Conservation (phyloP, 2,888 invertebrate genomes). For the Tiliacea aurago region DNA sequence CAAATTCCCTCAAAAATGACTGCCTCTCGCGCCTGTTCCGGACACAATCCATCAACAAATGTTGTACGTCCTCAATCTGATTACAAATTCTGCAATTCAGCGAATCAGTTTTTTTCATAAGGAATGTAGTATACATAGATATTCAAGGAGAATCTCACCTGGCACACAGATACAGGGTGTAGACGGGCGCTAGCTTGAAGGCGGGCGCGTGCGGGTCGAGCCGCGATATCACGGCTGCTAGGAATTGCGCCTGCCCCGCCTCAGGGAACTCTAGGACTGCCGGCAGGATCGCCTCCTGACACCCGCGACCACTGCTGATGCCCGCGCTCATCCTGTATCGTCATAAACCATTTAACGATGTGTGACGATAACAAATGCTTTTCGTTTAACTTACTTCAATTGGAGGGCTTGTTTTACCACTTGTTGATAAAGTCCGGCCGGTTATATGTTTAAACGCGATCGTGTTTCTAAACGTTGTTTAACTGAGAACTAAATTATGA, state of each 20-base stretch:
- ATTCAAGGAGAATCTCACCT: constrained; percentile 84
- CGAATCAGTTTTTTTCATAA: too few relatives aligned
- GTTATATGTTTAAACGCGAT: background rate
- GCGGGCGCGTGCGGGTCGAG: constrained; percentile 97
- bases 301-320: constrained; percentile 84
- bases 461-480: background rate
- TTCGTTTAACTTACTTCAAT: background rate
- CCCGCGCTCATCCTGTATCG: constrained; percentile 74
- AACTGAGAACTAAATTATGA: too few relatives aligned
- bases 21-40: too few relatives aligned
- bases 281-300: constrained; percentile 97
- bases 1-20: too few relatives aligned
- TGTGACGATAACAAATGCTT: background rate
- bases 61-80: too few relatives aligned
- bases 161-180: constrained; percentile 98
- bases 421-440: background rate
- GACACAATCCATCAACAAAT: too few relatives aligned
- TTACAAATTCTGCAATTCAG: too few relatives aligned
- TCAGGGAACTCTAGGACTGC: constrained; percentile 98
- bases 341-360: background rate
- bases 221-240: constrained; percentile 96
- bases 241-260: constrained; percentile 97
- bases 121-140: too few relatives aligned
- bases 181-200: constrained; percentile 99
- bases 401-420: constrained; percentile 40